Conservation (phyloP, 2,113 vertebrate genomes). For the Uropsilus gracilis region DNA sequence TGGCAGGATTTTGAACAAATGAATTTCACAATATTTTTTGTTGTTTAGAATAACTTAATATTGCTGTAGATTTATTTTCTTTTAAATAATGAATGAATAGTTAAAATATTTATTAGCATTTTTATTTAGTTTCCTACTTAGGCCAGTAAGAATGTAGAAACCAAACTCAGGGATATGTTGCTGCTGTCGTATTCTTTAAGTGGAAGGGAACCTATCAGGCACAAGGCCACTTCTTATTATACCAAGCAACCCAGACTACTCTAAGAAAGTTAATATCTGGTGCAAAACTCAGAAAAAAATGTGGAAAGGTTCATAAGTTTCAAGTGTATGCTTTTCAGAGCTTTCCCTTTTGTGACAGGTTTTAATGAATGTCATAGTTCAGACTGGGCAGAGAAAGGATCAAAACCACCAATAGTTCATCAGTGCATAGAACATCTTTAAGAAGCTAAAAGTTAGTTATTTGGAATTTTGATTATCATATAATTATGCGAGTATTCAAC, state of each 20-base stretch:
- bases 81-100: slow-evolving; percentile 29
- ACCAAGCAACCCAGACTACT: neutral
- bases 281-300: neutral
- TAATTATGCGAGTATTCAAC: slow-evolving; percentile 13
- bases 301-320: neutral
- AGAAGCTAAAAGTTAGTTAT: neutral
- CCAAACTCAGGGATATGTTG: neutral
- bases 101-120: slow-evolving; percentile 21
- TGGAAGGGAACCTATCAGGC: neutral
- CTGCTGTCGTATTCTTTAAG: neutral
- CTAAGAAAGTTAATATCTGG: neutral
- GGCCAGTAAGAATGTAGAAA: neutral
- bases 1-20: slow-evolving; percentile 3
- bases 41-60: slow-evolving; percentile 13
- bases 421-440: neutral
- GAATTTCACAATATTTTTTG: neutral
- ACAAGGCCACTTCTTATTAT: accelerated
- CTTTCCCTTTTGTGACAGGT: neutral
- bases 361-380: slow-evolving; percentile 5
- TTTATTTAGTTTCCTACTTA: slow-evolving; percentile 10
- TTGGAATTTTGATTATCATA: neutral
- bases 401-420: neutral
- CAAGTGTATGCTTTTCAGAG: neutral
- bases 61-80: slow-evolving; percentile 18
- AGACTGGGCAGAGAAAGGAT: neutral